Evolutionary conservation across 2,113 vertebrate genomes (phyloP), one percentile per base, ranked within the genome.

Genomic region (Chascanopsetta lugubris): DNA sequence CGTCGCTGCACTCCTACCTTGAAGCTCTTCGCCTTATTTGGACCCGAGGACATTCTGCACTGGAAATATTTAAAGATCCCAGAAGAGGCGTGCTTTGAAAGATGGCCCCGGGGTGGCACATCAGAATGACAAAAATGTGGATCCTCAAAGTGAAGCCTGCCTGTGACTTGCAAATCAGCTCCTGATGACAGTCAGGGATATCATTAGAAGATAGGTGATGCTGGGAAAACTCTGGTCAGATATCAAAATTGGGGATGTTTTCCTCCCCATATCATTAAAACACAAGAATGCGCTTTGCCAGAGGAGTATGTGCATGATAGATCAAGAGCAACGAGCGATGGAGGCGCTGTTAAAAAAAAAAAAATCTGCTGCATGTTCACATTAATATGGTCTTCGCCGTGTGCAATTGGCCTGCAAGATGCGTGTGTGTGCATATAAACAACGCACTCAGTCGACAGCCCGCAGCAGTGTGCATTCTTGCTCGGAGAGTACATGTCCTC

Each of bases 61-160:
- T 92, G 77, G 93, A 73, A 85, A 92, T 88, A 93, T 78, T 93
- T 94, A 89, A 92, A 93, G 91, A 92, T 93, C 91, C 93, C 92
- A 75, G 91, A 78, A 70, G 91, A 85, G 83, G 91, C 86, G 72
- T 89, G 90, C 72, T 94, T 94, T 92, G 92, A 77, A 93, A 94
- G 77, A 48, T 90, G 90, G 88, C 92, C 93, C 94, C 83, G 66
- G 92, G 91, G 77, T 76, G 80, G 72, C 82, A 89, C 83, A 89
- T 86, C 72, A 91, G 80, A 79, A 86, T 75, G 85, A 88, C 85
- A 87, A 85, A 82, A 84, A 85, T 77, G 51, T 57, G 77, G 70
- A 82, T 73, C 49, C 78, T 82, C 61, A 80, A 79, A 85, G 82
- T 79, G 79, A 86, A 85, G 77, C 76, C 20, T 69, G 69, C 61